Conservation (phyloP, 2,888 invertebrate genomes). For the Julus scandinavius region DNA sequence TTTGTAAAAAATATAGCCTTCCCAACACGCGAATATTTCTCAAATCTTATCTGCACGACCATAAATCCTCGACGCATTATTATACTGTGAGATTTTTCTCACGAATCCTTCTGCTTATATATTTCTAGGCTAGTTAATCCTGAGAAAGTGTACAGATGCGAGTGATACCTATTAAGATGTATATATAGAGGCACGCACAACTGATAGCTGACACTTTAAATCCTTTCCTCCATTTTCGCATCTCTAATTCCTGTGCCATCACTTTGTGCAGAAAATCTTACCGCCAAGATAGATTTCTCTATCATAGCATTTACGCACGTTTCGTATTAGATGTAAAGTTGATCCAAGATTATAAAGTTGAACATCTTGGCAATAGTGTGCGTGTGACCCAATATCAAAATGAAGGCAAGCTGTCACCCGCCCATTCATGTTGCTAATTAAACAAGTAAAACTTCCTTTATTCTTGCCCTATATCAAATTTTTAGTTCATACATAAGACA, state of each 20-base stretch:
- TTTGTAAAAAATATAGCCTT: too few relatives aligned
- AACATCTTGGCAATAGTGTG: background rate
- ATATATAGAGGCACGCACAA: background rate
- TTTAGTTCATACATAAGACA: background rate
- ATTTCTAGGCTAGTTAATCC: background rate
- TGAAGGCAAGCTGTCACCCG: constrained; percentile 22
- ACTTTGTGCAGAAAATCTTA: background rate
- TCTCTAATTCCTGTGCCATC: constrained; percentile 9
- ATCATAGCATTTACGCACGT: constrained; percentile 2
- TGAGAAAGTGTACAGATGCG: constrained; percentile 34
- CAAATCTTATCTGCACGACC: constrained; percentile 21
- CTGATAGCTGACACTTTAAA: constrained; percentile 35
- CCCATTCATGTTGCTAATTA: background rate
- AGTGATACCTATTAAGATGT: constrained; percentile 30
- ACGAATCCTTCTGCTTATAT: background rate
- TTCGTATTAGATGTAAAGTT: background rate
- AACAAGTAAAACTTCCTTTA: background rate
- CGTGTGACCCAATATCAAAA: background rate
- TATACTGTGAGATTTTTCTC: background rate
- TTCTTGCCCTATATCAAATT: background rate
- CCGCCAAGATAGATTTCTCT: background rate
- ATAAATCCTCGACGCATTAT: background rate
- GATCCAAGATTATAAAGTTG: constrained; percentile 10
- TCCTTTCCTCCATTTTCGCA: constrained; percentile 29
- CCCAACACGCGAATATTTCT: background rate